Evolutionary conservation across 2,113 vertebrate genomes (phyloP).

Genomic region (Urocynchramus pylzowi): DNA sequence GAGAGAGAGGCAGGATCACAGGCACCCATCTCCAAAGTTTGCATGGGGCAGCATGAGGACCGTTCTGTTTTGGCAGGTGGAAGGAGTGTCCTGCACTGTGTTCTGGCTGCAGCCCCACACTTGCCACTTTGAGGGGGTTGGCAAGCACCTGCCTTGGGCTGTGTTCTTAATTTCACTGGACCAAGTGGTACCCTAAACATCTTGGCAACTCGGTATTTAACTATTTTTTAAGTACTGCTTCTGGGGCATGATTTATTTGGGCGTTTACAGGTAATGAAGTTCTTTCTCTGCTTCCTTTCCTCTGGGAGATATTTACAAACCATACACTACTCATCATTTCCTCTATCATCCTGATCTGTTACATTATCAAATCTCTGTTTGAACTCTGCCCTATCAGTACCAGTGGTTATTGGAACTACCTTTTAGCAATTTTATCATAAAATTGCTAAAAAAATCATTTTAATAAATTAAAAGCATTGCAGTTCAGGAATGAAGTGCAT

Average conservation of each 20-base stretch:
- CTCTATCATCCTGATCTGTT: background rate
- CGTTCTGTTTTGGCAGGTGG: fast-evolving
- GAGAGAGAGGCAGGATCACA: background rate
- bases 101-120: fast-evolving
- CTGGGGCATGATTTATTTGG: background rate
- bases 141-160: background rate
- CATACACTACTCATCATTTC: background rate
- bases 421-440: background rate
- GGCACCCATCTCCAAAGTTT: background rate
- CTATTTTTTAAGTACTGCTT: background rate
- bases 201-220: fast-evolving
- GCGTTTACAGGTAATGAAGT: background rate
- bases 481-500: background rate
- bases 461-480: background rate
- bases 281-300: background rate
- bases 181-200: background rate
- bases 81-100: background rate
- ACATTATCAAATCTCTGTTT: background rate
- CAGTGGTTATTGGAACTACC: background rate
- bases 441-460: too few relatives aligned
- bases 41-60: background rate
- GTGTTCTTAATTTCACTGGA: background rate
- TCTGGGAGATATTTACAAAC: background rate
- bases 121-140: fast-evolving
- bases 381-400: background rate